phyloP scores from a whole-genome alignment of 1,140 invertebrate genomes.

The Palaemon carinicauda region DNA sequence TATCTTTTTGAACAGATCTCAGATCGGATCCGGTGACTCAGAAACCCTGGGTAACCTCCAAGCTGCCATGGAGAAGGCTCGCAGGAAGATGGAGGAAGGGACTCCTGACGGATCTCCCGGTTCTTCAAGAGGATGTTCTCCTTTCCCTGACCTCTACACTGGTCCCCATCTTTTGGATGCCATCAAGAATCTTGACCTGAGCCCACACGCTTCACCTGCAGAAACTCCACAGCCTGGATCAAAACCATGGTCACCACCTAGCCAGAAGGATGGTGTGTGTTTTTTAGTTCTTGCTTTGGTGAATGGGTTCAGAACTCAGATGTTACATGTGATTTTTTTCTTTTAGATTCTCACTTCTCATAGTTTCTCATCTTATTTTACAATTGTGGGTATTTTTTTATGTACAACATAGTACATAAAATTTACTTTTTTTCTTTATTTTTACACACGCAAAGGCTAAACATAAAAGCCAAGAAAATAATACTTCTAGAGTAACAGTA shows the following conservation, averaged over 20 bases:
- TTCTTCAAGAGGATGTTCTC: constrained; percentile 59
- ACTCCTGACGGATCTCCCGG: constrained; percentile 55
- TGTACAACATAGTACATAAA: no score
- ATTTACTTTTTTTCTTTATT: no score
- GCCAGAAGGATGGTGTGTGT: constrained; percentile 10
- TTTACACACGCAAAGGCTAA: no score
- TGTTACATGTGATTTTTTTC: neutral
- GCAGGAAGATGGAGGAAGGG: constrained; percentile 55
- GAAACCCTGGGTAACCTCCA: constrained; percentile 78
- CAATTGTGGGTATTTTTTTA: no score
- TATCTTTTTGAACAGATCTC: constrained; percentile 10
- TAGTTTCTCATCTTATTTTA: no score
- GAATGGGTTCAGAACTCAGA: neutral
- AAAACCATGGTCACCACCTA: neutral
- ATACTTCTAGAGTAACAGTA: no score
- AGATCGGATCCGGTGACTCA: constrained; percentile 72
- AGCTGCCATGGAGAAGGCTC: constrained; percentile 79
- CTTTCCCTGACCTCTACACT: constrained; percentile 58
- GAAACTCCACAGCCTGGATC: constrained; percentile 34
- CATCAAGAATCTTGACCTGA: constrained; percentile 57
- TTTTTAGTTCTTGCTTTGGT: no score
- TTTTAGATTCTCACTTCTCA: no score
- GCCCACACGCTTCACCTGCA: constrained; percentile 45
- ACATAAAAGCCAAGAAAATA: no score
- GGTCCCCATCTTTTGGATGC: constrained; percentile 58